Percentiles rank a stretch among this genome's conserved stretches.
phyloP scores from a whole-genome alignment of 2,113 vertebrate genomes.

The Python bivittatus region DNA sequence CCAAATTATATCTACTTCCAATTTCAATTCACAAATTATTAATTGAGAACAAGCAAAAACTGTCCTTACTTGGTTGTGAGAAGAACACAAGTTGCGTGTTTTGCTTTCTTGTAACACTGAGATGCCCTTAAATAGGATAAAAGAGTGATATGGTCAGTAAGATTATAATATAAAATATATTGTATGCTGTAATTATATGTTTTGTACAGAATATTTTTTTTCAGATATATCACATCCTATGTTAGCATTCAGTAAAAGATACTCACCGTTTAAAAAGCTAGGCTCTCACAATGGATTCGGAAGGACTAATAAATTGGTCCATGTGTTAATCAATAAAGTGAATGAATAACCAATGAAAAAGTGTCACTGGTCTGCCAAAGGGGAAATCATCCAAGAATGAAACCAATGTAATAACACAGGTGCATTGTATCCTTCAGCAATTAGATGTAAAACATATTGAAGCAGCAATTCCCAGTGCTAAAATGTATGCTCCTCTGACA shows the following conservation, averaged over 20 bases:
- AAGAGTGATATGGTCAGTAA: neutral
- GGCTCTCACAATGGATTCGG: conserved; percentile 67
- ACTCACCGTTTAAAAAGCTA: conserved; percentile 47
- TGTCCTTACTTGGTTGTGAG: fast-evolving
- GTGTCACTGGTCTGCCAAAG: conserved; percentile 64
- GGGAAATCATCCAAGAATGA: conserved; percentile 76
- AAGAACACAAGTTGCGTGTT: fast-evolving
- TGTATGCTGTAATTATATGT: conserved; percentile 8
- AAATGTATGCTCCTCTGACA: conserved; percentile 19
- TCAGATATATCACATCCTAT: conserved; percentile 34
- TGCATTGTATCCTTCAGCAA: conserved; percentile 67
- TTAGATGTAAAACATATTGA: conserved; percentile 64
- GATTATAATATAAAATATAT: neutral
- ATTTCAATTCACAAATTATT: neutral
- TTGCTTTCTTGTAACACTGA: neutral
- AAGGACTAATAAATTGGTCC: conserved; percentile 71
- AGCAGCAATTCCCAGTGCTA: conserved; percentile 60
- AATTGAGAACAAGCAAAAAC: neutral
- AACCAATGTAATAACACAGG: conserved; percentile 65
- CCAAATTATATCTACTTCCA: neutral
- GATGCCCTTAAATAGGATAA: neutral
- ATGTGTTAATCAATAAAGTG: conserved; percentile 73
- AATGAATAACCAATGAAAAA: conserved; percentile 74
- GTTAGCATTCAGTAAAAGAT: conserved; percentile 57
- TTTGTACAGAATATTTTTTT: conserved; percentile 47